Base-by-base conservation (phyloP, 2,797 vertebrate genomes). In the Falco cherrug region DNA sequence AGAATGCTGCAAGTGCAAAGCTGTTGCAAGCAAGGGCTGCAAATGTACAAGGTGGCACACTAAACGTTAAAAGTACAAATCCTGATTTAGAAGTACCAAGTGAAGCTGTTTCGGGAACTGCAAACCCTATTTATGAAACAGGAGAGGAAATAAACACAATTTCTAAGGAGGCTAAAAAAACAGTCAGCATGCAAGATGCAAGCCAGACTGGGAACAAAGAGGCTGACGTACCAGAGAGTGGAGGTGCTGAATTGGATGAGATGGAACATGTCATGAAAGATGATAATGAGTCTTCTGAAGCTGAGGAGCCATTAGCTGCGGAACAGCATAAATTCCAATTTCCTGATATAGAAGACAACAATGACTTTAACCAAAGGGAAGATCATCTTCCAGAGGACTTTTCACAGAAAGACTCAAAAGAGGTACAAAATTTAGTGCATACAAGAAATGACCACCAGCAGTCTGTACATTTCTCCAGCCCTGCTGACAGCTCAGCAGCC, bases 1-100 rank as follows among this genome's bases (percentile, higher is more conserved):
- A 99, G 98, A 99, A 99, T 68, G 99, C 99, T 68, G 59, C 97
- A 33, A 98, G 95, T 45, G 98, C 98, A 57, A 94, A 90, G 67
- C 75, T 94, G 51, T 97, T 93, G 10, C 93, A 95, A 94, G 95
- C 75, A 56, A 68, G 59, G n/a, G 59, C 48, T 81, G 86, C 70
- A 28, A 79, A 81, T 41, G 5, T 31, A 45, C 96, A 84, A 47
- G n/a, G 47, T 28, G 31, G 90, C 37, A 60, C 3, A 20, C 22
- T 69, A 33, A 73, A 57, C 41, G 25, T 9, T 48, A 86, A 92
- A 87, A 90, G 83, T 64, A 39, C n/a, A 87, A 82, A 76, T 60
- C 22, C 89, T 82, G 65, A 60, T 21, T 51, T 86, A 33, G 84
- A 96, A 31, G 39, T n/a, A 64, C 48, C 53, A 22, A 57, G 76